A percentile compares a stretch with the other conserved stretches of the same genome.
phyloP scores from a whole-genome alignment of 2,888 invertebrate species.

The Arenicola marina region DNA sequence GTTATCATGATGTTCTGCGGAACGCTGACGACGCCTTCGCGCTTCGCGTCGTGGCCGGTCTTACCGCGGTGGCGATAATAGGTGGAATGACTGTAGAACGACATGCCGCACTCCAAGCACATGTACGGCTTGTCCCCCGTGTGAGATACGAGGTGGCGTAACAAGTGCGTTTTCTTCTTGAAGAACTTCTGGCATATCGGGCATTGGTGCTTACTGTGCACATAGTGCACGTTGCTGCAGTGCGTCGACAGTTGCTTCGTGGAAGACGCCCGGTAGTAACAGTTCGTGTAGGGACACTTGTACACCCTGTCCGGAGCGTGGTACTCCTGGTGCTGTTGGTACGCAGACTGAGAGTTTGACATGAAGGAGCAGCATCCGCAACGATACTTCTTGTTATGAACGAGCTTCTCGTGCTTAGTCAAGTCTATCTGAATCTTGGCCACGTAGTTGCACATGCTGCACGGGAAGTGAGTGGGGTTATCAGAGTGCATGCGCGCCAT shows the following conservation, averaged over 20 bases:
- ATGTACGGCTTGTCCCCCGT: constrained; percentile 26
- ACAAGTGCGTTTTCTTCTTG: constrained; percentile 31
- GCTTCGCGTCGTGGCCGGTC: constrained; percentile 27
- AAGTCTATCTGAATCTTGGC: constrained; percentile 23
- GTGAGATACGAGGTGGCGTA: constrained; percentile 30
- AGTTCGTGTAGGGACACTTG: constrained; percentile 12
- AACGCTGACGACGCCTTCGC: constrained; percentile 61
- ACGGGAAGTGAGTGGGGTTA: neutral
- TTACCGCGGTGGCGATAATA: constrained; percentile 30
- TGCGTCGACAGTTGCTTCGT: constrained; percentile 18
- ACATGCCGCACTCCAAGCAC: constrained; percentile 24
- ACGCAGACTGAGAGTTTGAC: constrained; percentile 17
- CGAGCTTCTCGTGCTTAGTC: constrained; percentile 22
- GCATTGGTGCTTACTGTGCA: constrained; percentile 23
- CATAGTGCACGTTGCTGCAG: constrained; percentile 17
- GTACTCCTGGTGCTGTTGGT: constrained; percentile 21
- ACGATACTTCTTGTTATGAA: constrained; percentile 24
- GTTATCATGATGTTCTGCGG: constrained; percentile 32
- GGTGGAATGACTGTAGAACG: constrained; percentile 24
- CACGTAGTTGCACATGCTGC: constrained; percentile 22
- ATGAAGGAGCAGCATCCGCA: constrained; percentile 19
- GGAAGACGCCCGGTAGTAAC: constrained; percentile 22
- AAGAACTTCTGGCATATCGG: constrained; percentile 26
- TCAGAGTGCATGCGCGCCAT: constrained; percentile 17
- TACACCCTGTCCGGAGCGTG: constrained; percentile 20